Percentiles rank a stretch among this genome's conserved stretches.
Conservation (phyloP, 2,797 vertebrate species). For the Phylloscopus collybita region DNA sequence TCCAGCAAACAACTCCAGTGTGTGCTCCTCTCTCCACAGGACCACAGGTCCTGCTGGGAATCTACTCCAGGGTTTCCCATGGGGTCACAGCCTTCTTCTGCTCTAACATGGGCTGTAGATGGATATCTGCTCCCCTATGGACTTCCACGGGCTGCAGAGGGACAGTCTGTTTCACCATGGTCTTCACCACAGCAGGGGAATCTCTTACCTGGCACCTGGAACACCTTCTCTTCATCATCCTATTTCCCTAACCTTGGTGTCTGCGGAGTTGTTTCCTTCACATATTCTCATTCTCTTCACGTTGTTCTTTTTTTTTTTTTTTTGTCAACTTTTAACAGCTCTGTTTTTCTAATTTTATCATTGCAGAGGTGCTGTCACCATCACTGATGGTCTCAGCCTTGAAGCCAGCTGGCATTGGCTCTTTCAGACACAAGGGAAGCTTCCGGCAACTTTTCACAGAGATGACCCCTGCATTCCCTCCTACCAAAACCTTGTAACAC, state of each 20-base stretch:
- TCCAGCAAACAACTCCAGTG: background rate
- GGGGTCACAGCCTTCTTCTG: background rate
- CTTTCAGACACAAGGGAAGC: background rate
- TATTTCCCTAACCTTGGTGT: background rate
- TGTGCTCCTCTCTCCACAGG: background rate
- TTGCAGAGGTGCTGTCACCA: fast-evolving
- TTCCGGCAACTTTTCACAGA: background rate
- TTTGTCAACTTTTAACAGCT: too few species aligned
- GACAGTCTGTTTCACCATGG: background rate
- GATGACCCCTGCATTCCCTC: fast-evolving
- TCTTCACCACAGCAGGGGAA: background rate
- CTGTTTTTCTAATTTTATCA: background rate
- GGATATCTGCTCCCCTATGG: background rate
- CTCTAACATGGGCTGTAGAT: background rate
- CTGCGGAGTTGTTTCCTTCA: background rate
- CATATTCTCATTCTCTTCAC: background rate
- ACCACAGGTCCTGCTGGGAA: background rate
- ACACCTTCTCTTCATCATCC: fast-evolving
- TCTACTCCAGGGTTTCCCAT: background rate
- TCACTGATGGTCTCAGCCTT: background rate
- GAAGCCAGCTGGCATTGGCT: background rate
- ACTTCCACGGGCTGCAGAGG: background rate
- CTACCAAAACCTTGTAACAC: background rate
- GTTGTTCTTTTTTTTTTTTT: background rate
- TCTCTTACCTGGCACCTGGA: background rate